Evolutionary conservation across 2,113 vertebrate species (phyloP).

Genomic region (Pyxicephalus adspersus): DNA sequence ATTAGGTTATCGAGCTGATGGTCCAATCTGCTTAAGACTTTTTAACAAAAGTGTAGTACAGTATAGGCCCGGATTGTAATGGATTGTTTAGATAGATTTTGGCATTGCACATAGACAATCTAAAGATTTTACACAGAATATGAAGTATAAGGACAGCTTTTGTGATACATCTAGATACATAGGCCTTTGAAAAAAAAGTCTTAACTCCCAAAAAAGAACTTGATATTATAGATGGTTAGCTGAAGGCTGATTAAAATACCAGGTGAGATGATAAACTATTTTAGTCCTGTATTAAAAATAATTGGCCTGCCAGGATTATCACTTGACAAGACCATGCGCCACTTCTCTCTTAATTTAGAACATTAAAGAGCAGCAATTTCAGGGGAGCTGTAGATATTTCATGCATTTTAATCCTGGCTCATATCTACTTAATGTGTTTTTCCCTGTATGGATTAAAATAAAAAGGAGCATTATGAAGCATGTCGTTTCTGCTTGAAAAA

Average conservation of each 20-base stretch:
- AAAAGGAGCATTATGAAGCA: conserved; percentile 3
- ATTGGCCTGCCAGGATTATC: conserved; percentile 10
- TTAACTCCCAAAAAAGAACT: neutral
- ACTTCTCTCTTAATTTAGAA: conserved; percentile 20
- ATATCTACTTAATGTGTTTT: conserved; percentile 1
- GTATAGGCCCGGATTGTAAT: too few relatives aligned
- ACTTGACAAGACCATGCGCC: conserved; percentile 9
- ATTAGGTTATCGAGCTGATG: too few relatives aligned
- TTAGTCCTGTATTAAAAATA: conserved; percentile 34
- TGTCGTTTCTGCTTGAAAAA: neutral
- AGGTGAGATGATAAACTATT: conserved; percentile 7
- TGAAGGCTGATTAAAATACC: conserved; percentile 8
- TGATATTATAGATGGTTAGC: conserved; percentile 3
- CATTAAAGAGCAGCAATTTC: conserved; percentile 28
- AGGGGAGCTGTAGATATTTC: neutral
- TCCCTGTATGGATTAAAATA: neutral
- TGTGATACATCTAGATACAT: too few relatives aligned
- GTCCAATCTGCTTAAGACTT: too few relatives aligned
- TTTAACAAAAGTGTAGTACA: too few relatives aligned
- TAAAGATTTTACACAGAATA: too few relatives aligned
- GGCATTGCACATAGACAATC: too few relatives aligned
- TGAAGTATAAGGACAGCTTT: too few relatives aligned
- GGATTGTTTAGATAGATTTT: too few relatives aligned
- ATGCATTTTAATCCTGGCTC: conserved; percentile 22
- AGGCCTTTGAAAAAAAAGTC: too few relatives aligned